A percentile compares a stretch with the other conserved stretches of the same genome.
Evolutionary conservation across 2,888 invertebrate genomes (phyloP).

Genomic region (Cheilosia urbana): DNA sequence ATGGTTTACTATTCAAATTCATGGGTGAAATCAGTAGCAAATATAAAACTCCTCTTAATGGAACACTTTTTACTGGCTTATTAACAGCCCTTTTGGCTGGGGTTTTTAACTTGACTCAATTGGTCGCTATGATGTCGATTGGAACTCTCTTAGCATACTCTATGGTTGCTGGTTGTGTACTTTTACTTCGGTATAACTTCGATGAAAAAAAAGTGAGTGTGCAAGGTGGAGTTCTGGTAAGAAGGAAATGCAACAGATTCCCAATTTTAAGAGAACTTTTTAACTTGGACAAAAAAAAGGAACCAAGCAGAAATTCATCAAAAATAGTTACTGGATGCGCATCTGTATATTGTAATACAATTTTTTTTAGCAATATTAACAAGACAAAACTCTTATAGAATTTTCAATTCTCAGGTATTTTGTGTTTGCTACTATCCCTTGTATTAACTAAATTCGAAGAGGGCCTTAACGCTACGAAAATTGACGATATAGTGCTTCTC

Average conservation of each 20-base stretch:
- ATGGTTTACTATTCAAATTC: constrained; percentile 91
- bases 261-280: constrained; percentile 38
- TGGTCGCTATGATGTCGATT: constrained; percentile 92
- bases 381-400: constrained; percentile 20
- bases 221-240: not conserved
- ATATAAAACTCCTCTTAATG: constrained; percentile 91
- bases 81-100: constrained; percentile 90
- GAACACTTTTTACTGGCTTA: constrained; percentile 90
- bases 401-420: constrained; percentile 77
- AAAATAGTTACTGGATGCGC: constrained; percentile 41
- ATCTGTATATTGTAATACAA: constrained; percentile 42
- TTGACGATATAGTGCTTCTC: constrained; percentile 76
- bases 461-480: constrained; percentile 74
- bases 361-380: not conserved
- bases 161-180: constrained; percentile 90
- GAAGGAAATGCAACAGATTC: not conserved
- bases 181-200: constrained; percentile 87
- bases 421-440: constrained; percentile 79
- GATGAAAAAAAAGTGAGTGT: constrained; percentile 77
- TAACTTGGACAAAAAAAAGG: constrained; percentile 37
- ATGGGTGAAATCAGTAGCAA: constrained; percentile 89
- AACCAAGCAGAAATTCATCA: constrained; percentile 36
- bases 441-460: constrained; percentile 80
- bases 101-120: constrained; percentile 88
- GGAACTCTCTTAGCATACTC: constrained; percentile 90